These are phyloP conservation scores for Lasiurus cinereus DNA, from an alignment of 2,113 vertebrate species.

Conservation along the genomic window DNA sequence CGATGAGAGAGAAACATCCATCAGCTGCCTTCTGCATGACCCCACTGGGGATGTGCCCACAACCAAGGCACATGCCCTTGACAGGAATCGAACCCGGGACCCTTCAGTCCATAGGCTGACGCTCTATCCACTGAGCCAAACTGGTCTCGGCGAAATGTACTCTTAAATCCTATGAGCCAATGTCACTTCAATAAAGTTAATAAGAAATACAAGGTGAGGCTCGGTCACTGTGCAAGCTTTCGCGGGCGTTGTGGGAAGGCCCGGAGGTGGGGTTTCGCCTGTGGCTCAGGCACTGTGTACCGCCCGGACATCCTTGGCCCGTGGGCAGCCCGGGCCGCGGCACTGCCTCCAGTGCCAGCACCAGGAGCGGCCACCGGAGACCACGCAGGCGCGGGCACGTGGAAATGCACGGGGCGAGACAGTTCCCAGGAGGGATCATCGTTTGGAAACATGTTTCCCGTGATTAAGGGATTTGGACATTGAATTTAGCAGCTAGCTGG, in stretches of 20 bases:
- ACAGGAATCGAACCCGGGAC: no score
- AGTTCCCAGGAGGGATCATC: neutral
- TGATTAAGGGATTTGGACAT: conserved; percentile 19
- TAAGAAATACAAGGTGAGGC: neutral
- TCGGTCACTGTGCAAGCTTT: neutral
- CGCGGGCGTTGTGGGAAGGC: neutral
- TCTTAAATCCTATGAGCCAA: neutral
- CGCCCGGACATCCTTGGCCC: fast-evolving
- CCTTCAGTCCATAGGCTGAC: no score
- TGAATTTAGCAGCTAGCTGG: neutral
- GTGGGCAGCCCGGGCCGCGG: neutral
- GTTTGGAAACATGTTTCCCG: neutral
- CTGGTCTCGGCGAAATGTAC: neutral
- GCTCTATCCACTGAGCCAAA: no score
- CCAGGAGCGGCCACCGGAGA: neutral
- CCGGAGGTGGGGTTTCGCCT: neutral
- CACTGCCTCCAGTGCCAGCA: neutral
- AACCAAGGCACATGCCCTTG: no score
- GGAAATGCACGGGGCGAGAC: neutral
- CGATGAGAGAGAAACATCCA: no score
- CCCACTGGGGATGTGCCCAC: no score
- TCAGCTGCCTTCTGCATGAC: no score
- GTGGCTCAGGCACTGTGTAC: neutral
- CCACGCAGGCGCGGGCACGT: fast-evolving
- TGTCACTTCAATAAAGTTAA: neutral